These are phyloP conservation scores for Sebastes dallii DNA, from an alignment of 2,797 vertebrate genomes.

Conservation along the genomic window DNA sequence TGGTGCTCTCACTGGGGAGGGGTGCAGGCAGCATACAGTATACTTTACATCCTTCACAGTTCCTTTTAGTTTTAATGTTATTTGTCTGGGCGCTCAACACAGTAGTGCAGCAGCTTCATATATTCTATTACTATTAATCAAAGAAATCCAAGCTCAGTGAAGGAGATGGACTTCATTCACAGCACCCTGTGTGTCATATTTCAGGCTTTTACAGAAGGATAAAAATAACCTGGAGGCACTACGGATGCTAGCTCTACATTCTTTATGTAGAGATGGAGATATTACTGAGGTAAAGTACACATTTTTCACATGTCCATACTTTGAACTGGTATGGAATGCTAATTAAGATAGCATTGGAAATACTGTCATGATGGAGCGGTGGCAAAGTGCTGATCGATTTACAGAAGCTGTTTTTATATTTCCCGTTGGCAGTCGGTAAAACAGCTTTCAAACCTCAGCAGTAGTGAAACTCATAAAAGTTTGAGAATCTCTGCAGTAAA, in stretches of 20 bases:
- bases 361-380: not conserved
- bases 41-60: conserved; percentile 15
- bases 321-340: not conserved
- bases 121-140: conserved; percentile 52
- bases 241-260: conserved; percentile 89
- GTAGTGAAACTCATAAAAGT: not conserved
- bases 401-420: conserved; percentile 24
- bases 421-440: conserved; percentile 83
- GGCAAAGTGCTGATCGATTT: conserved; percentile 5
- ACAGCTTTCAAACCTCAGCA: conserved; percentile 87
- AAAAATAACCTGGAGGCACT: conserved; percentile 90
- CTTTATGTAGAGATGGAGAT: conserved; percentile 91
- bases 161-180: conserved; percentile 47
- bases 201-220: conserved; percentile 91
- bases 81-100: conserved; percentile 38
- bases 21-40: conserved; percentile 11
- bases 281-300: conserved; percentile 84
- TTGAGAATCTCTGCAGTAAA: not conserved
- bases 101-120: conserved; percentile 37
- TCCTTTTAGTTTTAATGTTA: conserved; percentile 47
- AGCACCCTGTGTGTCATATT: conserved; percentile 61
- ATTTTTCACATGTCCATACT: not conserved
- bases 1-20: conserved; percentile 4
- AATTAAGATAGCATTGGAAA: not conserved
- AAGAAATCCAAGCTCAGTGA: conserved; percentile 50